Conservation (phyloP, 2,888 invertebrate genomes). For the Phalangium opilio region DNA sequence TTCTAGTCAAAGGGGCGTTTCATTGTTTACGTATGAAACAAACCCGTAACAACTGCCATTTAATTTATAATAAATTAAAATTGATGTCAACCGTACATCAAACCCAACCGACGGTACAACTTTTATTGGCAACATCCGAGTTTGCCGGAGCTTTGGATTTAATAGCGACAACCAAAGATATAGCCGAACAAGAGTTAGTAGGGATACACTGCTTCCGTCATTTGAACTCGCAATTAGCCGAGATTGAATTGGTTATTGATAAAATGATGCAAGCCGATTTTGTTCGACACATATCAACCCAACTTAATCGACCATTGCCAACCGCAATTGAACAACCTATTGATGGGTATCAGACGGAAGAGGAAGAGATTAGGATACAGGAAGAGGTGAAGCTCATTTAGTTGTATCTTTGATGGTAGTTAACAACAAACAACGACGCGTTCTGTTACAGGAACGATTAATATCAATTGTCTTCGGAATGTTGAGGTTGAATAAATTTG, state of each 20-base stretch:
- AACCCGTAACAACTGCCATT: conserved; percentile 27
- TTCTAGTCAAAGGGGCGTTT: conserved; percentile 62
- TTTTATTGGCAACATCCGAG: conserved; percentile 82
- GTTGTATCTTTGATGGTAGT: too few relatives aligned
- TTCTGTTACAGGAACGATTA: conserved; percentile 54
- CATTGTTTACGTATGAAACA: conserved; percentile 44
- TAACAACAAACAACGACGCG: too few relatives aligned
- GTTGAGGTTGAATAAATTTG: conserved; percentile 66
- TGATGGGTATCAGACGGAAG: conserved; percentile 25
- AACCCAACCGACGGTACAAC: conserved; percentile 92
- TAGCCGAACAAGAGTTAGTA: conserved; percentile 70
- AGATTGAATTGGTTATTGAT: conserved; percentile 88
- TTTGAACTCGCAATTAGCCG: conserved; percentile 82
- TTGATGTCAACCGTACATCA: conserved; percentile 91
- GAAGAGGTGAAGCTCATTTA: background rate
- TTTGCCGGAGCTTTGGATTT: conserved; percentile 94
- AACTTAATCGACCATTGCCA: conserved; percentile 66
- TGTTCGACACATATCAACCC: conserved; percentile 72
- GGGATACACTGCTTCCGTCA: conserved; percentile 91
- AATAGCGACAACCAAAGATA: conserved; percentile 89
- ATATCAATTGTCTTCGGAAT: conserved; percentile 78
- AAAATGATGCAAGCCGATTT: conserved; percentile 95
- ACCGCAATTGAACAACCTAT: conserved; percentile 34
- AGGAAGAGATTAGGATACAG: conserved; percentile 23
- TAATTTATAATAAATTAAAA: conserved; percentile 39